These are phyloP conservation scores for Megalops cyprinoides DNA, from an alignment of 2,797 vertebrate genomes.

Conservation along the genomic window DNA sequence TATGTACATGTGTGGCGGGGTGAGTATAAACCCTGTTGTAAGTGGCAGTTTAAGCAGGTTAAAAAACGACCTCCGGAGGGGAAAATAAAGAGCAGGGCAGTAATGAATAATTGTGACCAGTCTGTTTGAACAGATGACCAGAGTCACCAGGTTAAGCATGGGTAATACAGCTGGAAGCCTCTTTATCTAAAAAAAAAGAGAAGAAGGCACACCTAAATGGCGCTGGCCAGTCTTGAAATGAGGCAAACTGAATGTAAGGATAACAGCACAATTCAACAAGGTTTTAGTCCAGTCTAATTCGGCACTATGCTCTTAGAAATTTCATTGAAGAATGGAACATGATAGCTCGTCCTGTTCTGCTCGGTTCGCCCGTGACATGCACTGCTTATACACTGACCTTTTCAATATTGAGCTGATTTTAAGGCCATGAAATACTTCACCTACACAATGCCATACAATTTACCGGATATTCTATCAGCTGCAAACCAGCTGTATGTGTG, in stretches of 20 bases:
- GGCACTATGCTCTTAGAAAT: background rate
- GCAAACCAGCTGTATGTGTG: too few species aligned
- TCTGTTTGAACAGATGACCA: background rate
- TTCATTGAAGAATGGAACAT: too few species aligned
- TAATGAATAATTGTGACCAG: background rate
- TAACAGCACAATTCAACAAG: background rate
- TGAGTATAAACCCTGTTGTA: too few species aligned
- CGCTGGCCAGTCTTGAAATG: background rate
- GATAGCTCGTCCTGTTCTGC: too few species aligned
- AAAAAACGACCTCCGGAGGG: too few species aligned
- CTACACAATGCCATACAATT: background rate
- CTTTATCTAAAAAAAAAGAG: background rate
- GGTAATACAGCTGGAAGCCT: background rate
- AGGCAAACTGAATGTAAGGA: background rate
- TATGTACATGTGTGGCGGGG: conserved; percentile 20
- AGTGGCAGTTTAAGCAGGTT: too few species aligned
- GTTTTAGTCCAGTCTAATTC: background rate
- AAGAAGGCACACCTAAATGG: background rate
- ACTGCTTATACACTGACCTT: background rate
- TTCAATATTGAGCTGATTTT: background rate
- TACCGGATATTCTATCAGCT: background rate
- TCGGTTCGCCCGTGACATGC: too few species aligned
- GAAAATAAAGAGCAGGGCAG: conserved; percentile 31
- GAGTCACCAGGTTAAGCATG: background rate
- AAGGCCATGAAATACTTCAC: background rate